Evolutionary conservation across 1,140 invertebrate genomes (phyloP).

Genomic region (Mya arenaria): DNA sequence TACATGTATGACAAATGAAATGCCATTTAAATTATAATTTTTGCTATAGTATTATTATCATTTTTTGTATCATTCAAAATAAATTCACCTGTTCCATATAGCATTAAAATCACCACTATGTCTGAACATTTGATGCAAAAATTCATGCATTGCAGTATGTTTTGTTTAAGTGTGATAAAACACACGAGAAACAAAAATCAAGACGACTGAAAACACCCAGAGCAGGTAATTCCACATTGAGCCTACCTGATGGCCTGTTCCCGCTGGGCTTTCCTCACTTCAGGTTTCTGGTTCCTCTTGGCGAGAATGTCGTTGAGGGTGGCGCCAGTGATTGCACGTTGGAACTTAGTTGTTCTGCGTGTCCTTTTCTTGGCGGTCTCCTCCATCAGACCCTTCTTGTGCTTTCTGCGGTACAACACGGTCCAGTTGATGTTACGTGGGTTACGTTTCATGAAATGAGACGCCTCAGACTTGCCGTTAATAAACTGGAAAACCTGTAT

Average conservation of each 20-base stretch:
- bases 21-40: no score
- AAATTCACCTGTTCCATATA: no score
- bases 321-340: conserved; percentile 98
- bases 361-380: conserved; percentile 98
- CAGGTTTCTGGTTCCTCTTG: conserved; percentile 99
- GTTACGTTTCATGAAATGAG: conserved; percentile 98
- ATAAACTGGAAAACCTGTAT: conserved; percentile 96
- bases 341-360: conserved; percentile 96
- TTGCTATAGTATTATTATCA: no score
- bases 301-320: conserved; percentile 98
- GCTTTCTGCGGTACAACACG: conserved; percentile 98
- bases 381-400: conserved; percentile 95
- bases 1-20: no score
- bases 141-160: no score
- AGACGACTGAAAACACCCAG: no score
- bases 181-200: no score
- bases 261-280: conserved; percentile 98
- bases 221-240: no score
- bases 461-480: conserved; percentile 97
- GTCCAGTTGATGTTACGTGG: conserved; percentile 99
- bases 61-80: no score
- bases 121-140: no score
- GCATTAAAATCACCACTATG: no score
- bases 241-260: conserved; percentile 97
- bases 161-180: no score